Conservation (phyloP, 2,113 vertebrate genomes). For the Saguinus midas region DNA sequence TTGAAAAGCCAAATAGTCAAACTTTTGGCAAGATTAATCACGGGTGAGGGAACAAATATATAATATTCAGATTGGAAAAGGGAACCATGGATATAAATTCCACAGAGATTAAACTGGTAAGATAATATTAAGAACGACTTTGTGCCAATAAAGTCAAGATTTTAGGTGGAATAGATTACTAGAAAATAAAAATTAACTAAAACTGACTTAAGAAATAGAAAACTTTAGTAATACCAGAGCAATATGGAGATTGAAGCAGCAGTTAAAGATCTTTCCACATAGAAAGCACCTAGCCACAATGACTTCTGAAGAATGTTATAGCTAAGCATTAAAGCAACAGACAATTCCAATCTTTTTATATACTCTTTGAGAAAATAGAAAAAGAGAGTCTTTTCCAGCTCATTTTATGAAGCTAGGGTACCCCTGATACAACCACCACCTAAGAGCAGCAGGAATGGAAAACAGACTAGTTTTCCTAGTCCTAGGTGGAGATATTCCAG, state of each 20-base stretch:
- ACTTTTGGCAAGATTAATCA: not conserved
- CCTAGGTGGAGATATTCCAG: not conserved
- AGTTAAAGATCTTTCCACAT: not conserved
- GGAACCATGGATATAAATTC: not conserved
- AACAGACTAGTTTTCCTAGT: not conserved
- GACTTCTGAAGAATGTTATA: not conserved
- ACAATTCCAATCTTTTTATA: not conserved
- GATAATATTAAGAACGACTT: not conserved
- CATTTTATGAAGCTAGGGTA: not conserved
- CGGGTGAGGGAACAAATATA: not conserved
- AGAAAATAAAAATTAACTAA: not conserved
- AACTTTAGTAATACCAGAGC: not conserved
- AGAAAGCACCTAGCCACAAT: not conserved
- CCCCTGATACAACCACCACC: too few relatives aligned
- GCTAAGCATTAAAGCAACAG: not conserved
- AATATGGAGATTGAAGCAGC: not conserved
- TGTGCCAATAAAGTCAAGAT: not conserved
- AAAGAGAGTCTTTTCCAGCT: not conserved
- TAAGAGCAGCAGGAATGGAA: not conserved
- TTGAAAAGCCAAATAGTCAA: not conserved
- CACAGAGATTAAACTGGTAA: constrained; percentile 3
- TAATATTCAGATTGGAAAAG: not conserved
- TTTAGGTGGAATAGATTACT: not conserved
- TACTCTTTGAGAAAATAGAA: not conserved
- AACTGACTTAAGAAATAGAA: constrained; percentile 32